A percentile compares a stretch with the other conserved stretches of the same genome.
Evolutionary conservation across 2,113 vertebrate genomes (phyloP).

Genomic region (Abramis brama): DNA sequence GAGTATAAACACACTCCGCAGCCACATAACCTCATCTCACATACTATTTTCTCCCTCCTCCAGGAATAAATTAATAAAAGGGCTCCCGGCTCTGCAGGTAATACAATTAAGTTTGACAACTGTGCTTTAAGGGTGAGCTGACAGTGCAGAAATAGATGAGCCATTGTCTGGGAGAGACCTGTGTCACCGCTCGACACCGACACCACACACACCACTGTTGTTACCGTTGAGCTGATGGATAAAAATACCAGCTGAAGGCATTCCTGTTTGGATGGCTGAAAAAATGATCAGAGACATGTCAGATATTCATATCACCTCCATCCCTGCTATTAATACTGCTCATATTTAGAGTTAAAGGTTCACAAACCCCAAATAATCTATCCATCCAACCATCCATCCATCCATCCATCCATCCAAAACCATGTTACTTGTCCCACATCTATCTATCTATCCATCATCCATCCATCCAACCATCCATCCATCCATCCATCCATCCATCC

Average conservation of each 20-base stretch:
- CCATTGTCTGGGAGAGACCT: conserved; percentile 69
- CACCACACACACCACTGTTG: background rate
- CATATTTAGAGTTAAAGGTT: conserved; percentile 52
- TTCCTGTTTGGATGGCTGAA: conserved; percentile 55
- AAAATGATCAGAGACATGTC: conserved; percentile 66
- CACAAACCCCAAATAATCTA: too few species aligned
- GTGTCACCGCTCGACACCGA: conserved; percentile 38
- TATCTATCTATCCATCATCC: too few species aligned
- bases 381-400: background rate
- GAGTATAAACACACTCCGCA: conserved; percentile 68
- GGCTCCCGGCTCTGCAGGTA: conserved; percentile 69
- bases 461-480: too few species aligned
- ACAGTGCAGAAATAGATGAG: conserved; percentile 69
- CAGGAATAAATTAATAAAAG: conserved; percentile 74
- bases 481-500: too few species aligned
- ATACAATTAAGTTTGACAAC: conserved; percentile 77
- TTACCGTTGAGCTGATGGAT: conserved; percentile 41
- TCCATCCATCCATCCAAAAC: too few species aligned
- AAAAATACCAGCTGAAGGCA: conserved; percentile 64
- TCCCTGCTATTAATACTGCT: conserved; percentile 56
- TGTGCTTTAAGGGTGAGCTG: conserved; percentile 72
- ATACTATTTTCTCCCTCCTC: conserved; percentile 33
- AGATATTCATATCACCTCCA: conserved; percentile 60
- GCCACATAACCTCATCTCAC: conserved; percentile 64
- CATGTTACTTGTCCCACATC: too few species aligned